phyloP scores from a whole-genome alignment of 2,113 vertebrate genomes.

The Laticauda laticaudata region DNA sequence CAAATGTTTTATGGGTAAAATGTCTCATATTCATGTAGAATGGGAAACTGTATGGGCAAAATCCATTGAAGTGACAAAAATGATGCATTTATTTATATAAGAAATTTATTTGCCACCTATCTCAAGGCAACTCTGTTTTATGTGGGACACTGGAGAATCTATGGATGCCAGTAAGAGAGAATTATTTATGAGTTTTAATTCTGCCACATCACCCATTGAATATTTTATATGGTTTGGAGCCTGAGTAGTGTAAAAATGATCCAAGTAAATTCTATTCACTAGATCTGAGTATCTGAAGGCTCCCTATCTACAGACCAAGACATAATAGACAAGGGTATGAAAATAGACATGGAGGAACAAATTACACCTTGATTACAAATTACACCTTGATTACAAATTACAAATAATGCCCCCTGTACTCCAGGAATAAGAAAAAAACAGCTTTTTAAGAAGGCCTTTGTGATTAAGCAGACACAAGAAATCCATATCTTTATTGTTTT shows the following conservation, averaged over 20 bases:
- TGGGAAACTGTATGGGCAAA: neutral
- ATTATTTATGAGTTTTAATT: neutral
- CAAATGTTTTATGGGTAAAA: neutral
- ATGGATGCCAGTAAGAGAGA: neutral
- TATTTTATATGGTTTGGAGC: neutral
- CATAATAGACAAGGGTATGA: neutral
- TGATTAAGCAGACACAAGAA: neutral
- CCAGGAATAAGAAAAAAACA: neutral
- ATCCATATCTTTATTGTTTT: neutral
- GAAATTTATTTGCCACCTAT: too few species aligned
- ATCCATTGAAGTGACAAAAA: neutral
- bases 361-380: neutral
- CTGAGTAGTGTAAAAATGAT: neutral
- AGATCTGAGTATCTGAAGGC: neutral
- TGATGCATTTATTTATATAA: neutral
- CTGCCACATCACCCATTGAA: neutral
- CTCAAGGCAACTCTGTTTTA: neutral
- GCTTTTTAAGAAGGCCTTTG: neutral
- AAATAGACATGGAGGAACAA: neutral
- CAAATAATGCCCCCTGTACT: neutral
- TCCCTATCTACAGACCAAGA: neutral
- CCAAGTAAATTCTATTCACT: neutral
- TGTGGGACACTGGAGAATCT: neutral
- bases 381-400: neutral
- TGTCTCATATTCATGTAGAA: neutral